Base-by-base conservation (phyloP, 1,140 invertebrate genomes). In the Andricus grossulariae region DNA sequence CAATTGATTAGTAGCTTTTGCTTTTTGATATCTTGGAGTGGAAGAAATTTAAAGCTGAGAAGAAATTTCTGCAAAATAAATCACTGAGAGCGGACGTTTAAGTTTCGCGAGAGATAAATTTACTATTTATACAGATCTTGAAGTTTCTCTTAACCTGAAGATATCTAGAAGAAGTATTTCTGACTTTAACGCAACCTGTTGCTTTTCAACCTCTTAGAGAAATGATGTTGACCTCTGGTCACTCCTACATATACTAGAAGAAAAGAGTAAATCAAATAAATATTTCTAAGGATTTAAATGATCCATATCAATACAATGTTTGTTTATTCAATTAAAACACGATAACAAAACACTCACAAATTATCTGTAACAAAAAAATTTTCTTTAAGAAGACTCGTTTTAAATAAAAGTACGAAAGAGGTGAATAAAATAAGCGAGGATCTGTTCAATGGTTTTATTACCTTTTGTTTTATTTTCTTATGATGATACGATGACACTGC, bases 161-260 rank as follows among this genome's bases (percentile, higher is more conserved):
- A 66, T 66, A 66, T 66, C 60, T 39, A 66, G 60, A 66, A 66
- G 60, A 66, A 66, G 60, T 66, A 66, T 45, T 66, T 66, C 60
- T 66, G 39, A 66, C 60, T 39, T 66, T 39, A 66, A 66, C 32
- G 60, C 32, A 39, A 66, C 60, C 60, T 66, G 60, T 66, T 66
- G 60, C 60, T 66, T 66, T 66, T 32, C 15, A 66, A 16, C 60
- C 21, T 39, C 25, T 39, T 32, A 39, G 32, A 66, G 15, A 66
- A 66, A 66, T 66, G 32, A 66, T 66, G 60, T 66, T 66, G 60
- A 66, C 39, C 21, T 66, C 32, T 25, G 60, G 60, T 39, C 60
- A 45, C n/a, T n/a, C n/a, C 60, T 16, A 16, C 21, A 39, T n/a
- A 66, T 45, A 39, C 16, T 8, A 39, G 39, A 39, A 39, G 39